These are phyloP conservation scores for Metaphire vulgaris DNA, from an alignment of 1,140 invertebrate genomes.

Conservation along the genomic window DNA sequence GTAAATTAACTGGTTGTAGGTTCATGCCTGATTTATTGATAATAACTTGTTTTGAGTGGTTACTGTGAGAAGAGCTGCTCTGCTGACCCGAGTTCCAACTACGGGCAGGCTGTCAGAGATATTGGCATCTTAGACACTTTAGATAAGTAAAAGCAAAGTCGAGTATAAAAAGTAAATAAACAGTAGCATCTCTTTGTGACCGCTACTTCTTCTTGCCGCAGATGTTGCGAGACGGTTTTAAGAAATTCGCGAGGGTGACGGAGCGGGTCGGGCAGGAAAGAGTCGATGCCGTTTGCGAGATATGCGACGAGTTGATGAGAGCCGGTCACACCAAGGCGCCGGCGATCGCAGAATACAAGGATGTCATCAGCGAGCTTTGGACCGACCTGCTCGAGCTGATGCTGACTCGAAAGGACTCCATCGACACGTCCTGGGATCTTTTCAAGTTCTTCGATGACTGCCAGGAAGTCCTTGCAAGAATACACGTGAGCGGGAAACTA, in stretches of 20 bases:
- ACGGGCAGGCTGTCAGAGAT: too few relatives aligned
- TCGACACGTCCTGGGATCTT: conserved; percentile 87
- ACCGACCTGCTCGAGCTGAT: conserved; percentile 96
- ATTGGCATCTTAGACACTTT: too few relatives aligned
- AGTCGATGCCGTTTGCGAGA: conserved; percentile 43
- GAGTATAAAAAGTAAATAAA: too few relatives aligned
- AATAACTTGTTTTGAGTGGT: too few relatives aligned
- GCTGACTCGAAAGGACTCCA: conserved; percentile 92
- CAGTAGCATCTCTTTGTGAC: too few relatives aligned
- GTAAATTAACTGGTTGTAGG: too few relatives aligned
- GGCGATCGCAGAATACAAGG: conserved; percentile 76
- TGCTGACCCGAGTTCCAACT: too few relatives aligned
- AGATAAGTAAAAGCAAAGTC: too few relatives aligned
- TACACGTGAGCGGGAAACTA: conserved; percentile 47
- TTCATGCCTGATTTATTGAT: too few relatives aligned
- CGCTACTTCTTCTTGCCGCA: too few relatives aligned
- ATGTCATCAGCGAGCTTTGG: conserved; percentile 95
- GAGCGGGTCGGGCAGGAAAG: conserved; percentile 39
- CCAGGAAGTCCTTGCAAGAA: conserved; percentile 79
- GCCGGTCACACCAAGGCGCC: background rate
- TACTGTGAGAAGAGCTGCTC: too few relatives aligned
- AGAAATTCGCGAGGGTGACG: background rate
- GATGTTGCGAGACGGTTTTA: background rate
- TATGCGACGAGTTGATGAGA: background rate
- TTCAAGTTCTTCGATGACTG: conserved; percentile 99